These are phyloP conservation scores for Emydoidea blandingii DNA, from an alignment of 2,797 vertebrate genomes.

Conservation along the genomic window DNA sequence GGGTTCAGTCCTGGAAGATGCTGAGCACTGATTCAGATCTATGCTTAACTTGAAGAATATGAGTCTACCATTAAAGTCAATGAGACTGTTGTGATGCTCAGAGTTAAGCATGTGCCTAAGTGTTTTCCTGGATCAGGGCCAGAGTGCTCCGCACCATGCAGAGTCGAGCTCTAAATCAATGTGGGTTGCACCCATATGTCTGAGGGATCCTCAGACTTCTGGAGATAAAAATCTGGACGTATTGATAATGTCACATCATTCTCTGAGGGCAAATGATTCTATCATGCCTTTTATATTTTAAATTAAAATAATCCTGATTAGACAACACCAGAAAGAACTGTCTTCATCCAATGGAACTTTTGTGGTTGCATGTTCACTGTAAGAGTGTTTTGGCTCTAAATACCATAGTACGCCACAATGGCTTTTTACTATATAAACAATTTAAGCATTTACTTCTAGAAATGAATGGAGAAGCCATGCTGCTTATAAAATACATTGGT, in stretches of 20 bases:
- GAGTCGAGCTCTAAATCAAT: too few relatives aligned
- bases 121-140: neutral
- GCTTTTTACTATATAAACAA: neutral
- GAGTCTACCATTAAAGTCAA: neutral
- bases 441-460: neutral
- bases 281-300: conserved; percentile 38
- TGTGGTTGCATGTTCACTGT: conserved; percentile 30
- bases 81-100: neutral
- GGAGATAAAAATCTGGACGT: neutral
- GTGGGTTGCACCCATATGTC: neutral
- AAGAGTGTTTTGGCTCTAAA: conserved; percentile 33
- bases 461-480: neutral
- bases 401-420: neutral
- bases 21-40: neutral
- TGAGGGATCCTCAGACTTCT: neutral
- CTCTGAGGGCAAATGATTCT: conserved; percentile 21
- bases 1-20: neutral
- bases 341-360: conserved; percentile 1
- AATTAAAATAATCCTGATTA: conserved; percentile 25
- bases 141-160: neutral
- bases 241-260: neutral
- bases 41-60: neutral
- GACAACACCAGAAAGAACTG: neutral
- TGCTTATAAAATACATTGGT: conserved; percentile 15
- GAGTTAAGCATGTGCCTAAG: neutral